Evolutionary conservation across 2,113 vertebrate genomes (phyloP).

Genomic region (Speoplatyrhinus poulsoni): DNA sequence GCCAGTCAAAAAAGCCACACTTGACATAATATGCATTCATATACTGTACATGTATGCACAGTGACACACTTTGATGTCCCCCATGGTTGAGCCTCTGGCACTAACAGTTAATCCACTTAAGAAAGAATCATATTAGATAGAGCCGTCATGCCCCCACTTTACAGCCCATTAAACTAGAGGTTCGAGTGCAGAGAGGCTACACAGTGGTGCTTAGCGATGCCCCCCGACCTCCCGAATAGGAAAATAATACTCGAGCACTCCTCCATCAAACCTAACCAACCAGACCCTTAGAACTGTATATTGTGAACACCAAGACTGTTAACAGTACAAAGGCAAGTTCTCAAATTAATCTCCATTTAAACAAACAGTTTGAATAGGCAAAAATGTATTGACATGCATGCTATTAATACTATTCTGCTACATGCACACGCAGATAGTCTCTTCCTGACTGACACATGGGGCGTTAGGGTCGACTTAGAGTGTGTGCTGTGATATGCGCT

Average conservation of each 20-base stretch:
- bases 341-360: too few relatives aligned
- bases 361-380: too few relatives aligned
- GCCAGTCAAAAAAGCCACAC: neutral
- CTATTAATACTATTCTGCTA: too few relatives aligned
- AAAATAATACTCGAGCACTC: neutral
- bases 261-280: neutral
- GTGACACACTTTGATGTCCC: slow-evolving; percentile 3
- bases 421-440: too few relatives aligned
- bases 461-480: too few relatives aligned
- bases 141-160: neutral
- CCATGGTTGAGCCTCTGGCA: neutral
- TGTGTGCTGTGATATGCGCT: neutral
- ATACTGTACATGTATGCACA: slow-evolving; percentile 10
- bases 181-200: neutral
- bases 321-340: too few relatives aligned
- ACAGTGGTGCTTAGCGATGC: neutral
- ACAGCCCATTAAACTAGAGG: slow-evolving; percentile 8
- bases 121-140: slow-evolving; percentile 9
- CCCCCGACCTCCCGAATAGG: neutral
- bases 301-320: too few relatives aligned
- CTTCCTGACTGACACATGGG: too few relatives aligned
- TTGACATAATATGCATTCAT: neutral
- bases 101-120: slow-evolving; percentile 5
- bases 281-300: too few relatives aligned
- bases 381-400: too few relatives aligned